A percentile compares a stretch with the other conserved stretches of the same genome.
Conservation (phyloP, 2,888 invertebrate species). For the Sinotaia quadrata region DNA sequence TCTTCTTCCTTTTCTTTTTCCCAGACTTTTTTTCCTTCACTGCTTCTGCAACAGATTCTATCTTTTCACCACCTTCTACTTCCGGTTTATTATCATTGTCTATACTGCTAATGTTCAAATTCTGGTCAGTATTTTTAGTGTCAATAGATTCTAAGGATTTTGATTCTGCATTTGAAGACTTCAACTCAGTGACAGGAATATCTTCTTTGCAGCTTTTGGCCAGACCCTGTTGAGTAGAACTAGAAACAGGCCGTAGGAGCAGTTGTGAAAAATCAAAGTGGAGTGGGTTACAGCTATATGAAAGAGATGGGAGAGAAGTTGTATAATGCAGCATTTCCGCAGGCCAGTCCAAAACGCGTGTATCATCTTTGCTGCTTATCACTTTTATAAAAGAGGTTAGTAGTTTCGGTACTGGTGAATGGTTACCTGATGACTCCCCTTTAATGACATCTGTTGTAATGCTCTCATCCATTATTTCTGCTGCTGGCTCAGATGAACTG, state of each 20-base stretch:
- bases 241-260: slow-evolving; percentile 31
- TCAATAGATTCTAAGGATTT: slow-evolving; percentile 30
- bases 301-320: slow-evolving; percentile 53
- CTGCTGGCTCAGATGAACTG: background rate
- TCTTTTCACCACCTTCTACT: slow-evolving; percentile 30
- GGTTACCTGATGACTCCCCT: background rate
- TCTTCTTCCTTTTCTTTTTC: slow-evolving; percentile 33
- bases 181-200: background rate
- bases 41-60: slow-evolving; percentile 19
- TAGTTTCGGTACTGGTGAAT: slow-evolving; percentile 32
- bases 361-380: slow-evolving; percentile 59
- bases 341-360: slow-evolving; percentile 66
- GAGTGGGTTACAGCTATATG: slow-evolving; percentile 68
- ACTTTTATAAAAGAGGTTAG: slow-evolving; percentile 56
- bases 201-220: too few species aligned
- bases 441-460: background rate
- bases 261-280: slow-evolving; percentile 65
- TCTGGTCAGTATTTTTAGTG: slow-evolving; percentile 29
- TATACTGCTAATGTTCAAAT: slow-evolving; percentile 34
- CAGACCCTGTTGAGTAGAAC: too few species aligned
- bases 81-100: slow-evolving; percentile 38
- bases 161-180: slow-evolving; percentile 18
- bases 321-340: slow-evolving; percentile 67
- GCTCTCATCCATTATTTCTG: background rate
- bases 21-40: slow-evolving; percentile 37